Evolutionary conservation across 2,113 vertebrate genomes (phyloP), one percentile per base, ranked within the genome.

Genomic region (Solea solea): DNA sequence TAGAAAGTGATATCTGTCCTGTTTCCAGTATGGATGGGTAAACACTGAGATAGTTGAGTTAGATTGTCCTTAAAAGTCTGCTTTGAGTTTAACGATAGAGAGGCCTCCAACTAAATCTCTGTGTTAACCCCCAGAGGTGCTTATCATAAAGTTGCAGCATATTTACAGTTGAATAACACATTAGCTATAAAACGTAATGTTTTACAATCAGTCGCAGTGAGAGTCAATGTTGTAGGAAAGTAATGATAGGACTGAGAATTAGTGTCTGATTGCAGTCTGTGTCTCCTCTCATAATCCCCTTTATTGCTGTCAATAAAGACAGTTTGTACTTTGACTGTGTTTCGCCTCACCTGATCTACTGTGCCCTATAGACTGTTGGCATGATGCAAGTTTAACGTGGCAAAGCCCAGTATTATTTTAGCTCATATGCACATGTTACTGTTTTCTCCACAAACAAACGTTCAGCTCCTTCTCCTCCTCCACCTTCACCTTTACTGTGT

Each of bases 251-350:
- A n/a, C 25, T 6, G 27, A 15, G 28, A 63, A 2, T 56, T 21
- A 58, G 7, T 15, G 12, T 59, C 46, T 54, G 27, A 59, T 56
- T 68, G 55, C 13, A 61, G 21, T 21, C 46, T 7, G 0, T 58
- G 13, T 59, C 16, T 76, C n/a, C 6, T 3, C 2, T 25, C 39
- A 3, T 12, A 76, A 78, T 15, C n/a, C 39, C 9, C 67, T 74
- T 86, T 80, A 84, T 50, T 51, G 55, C 72, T 55, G 28, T 51
- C 40, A 45, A 16, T 81, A 58, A 84, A 70, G 25, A 40, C 16
- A 25, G 27, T 15, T 39, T 74, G 82, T 15, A 84, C 89, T 82
- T 88, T 86, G 72, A 60, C 72, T 69, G 28, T 45, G 55, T 16
- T 68, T 56, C 10, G 11, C 3, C 5, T 59, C 46, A 48, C 7